Evolutionary conservation across 2,888 invertebrate genomes (phyloP).

Genomic region (Acrocyrtus sp.): DNA sequence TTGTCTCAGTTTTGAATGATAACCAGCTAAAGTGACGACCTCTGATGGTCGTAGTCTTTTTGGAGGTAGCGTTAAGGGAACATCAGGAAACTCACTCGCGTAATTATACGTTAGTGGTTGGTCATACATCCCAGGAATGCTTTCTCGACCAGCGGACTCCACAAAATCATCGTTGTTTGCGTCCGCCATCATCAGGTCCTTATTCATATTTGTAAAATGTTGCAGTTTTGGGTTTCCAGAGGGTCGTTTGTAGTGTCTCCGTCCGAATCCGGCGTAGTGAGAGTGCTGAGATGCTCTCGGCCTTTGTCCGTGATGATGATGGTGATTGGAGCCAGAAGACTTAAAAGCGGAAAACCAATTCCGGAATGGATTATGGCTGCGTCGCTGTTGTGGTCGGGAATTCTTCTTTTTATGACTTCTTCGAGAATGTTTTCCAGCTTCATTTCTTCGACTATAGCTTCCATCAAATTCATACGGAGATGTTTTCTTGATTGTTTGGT

Average conservation of each 20-base stretch:
- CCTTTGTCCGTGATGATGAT: no score
- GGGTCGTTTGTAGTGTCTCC: conserved; percentile 34
- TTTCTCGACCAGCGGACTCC: conserved; percentile 6
- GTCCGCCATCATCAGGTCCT: conserved; percentile 47
- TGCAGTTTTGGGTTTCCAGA: conserved; percentile 25
- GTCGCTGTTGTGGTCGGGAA: conserved; percentile 30
- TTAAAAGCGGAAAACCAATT: conserved; percentile 33
- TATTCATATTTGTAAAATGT: conserved; percentile 37
- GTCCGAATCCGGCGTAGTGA: conserved; percentile 11
- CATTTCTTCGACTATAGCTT: conserved; percentile 26
- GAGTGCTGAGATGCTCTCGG: not conserved
- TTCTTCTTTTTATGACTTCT: conserved; percentile 9
- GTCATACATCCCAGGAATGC: not conserved
- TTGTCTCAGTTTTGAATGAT: not conserved
- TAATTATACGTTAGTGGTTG: conserved; percentile 21
- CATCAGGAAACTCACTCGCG: conserved; percentile 36
- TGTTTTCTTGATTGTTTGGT: not conserved
- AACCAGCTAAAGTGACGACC: not conserved
- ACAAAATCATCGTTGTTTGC: conserved; percentile 42
- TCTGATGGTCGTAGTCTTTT: conserved; percentile 7
- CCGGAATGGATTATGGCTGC: conserved; percentile 41
- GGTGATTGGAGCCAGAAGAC: not conserved
- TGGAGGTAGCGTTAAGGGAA: not conserved
- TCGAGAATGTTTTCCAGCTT: not conserved
- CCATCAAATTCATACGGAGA: conserved; percentile 5